These are phyloP conservation scores for Caprella mutica DNA, from an alignment of 2,888 invertebrate genomes.

Conservation along the genomic window DNA sequence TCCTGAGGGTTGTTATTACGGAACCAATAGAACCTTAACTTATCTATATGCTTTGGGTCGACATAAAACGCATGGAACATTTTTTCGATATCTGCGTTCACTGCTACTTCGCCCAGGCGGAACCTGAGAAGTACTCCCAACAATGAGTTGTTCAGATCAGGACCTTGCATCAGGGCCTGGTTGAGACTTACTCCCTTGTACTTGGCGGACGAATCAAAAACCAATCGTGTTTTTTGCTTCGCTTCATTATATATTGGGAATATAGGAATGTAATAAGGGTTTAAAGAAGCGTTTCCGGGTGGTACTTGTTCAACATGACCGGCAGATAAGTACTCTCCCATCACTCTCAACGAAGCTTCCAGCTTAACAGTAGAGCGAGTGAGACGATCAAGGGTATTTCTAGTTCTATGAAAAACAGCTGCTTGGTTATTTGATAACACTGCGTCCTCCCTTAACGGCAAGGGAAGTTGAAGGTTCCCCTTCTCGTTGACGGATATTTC, in stretches of 20 bases:
- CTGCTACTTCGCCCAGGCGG: not conserved
- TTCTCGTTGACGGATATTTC: too few relatives aligned
- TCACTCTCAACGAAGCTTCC: too few relatives aligned
- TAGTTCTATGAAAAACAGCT: too few relatives aligned
- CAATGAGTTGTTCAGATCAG: conserved; percentile 2
- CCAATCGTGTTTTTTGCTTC: not conserved
- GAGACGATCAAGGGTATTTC: too few relatives aligned
- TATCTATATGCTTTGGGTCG: not conserved
- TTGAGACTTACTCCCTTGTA: not conserved
- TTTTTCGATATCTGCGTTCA: not conserved
- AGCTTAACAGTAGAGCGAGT: too few relatives aligned
- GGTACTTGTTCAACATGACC: too few relatives aligned
- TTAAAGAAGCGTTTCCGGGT: too few relatives aligned
- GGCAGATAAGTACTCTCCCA: too few relatives aligned
- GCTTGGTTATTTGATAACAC: too few relatives aligned
- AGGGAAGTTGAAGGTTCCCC: too few relatives aligned
- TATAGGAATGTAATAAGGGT: too few relatives aligned
- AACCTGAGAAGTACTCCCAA: not conserved
- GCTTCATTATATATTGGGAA: not conserved
- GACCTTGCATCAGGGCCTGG: not conserved
- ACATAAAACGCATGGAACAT: not conserved
- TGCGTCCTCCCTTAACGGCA: too few relatives aligned
- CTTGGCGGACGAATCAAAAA: not conserved
- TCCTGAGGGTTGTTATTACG: not conserved
- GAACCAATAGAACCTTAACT: not conserved